Evolutionary conservation across 2,797 vertebrate species (phyloP), one percentile per base, ranked within the genome.

Genomic region (Cryptoblepharus egeriae): DNA sequence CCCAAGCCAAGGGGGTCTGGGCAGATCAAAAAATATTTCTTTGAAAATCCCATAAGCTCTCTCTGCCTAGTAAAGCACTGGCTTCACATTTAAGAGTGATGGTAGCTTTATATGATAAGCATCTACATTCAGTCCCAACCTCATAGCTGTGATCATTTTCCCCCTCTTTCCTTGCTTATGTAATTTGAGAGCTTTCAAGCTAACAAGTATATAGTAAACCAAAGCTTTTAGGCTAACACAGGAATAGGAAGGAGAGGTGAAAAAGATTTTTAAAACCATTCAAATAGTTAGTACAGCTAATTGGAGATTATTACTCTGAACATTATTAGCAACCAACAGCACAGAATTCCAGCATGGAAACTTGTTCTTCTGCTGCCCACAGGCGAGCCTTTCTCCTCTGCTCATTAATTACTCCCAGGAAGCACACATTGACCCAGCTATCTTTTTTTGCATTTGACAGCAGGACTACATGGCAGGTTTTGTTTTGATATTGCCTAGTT

Each of bases 271-370:
- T 68, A 64, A 68, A 78, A 68, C 12, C 4, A 39, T 18, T 32
- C 68, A 71, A 61, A 79, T 26, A 79, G 52, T 70, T 70, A 70
- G 37, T 8, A 45, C 18, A 71, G 78, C 68, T 71, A 80, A 71
- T 71, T 80, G 57, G 57, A 70, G 37, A 71, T 80, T 45, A 80
- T 71, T 35, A 61, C n/a, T 71, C 13, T 45, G 39, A 71, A 71
- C 57, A 61, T 10, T n/a, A 71, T 60, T 32, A 30, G n/a, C 26
- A 7, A 60, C n/a, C 60, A 79, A 80, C n/a, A 10, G 28, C 57
- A 71, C 35, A 60, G n/a, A n/a, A 70, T 70, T 60, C 52, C 37
- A 42, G 65, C 32, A 60, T 30, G 55, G 30, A 60, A 39, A 26
- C n/a, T n/a, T 71, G 8, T 61, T 71, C n/a, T 71, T 71, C 37